A percentile compares a stretch with the other conserved stretches of the same genome.
phyloP scores from a whole-genome alignment of 2,797 vertebrate species.

The Myotis myotis region DNA sequence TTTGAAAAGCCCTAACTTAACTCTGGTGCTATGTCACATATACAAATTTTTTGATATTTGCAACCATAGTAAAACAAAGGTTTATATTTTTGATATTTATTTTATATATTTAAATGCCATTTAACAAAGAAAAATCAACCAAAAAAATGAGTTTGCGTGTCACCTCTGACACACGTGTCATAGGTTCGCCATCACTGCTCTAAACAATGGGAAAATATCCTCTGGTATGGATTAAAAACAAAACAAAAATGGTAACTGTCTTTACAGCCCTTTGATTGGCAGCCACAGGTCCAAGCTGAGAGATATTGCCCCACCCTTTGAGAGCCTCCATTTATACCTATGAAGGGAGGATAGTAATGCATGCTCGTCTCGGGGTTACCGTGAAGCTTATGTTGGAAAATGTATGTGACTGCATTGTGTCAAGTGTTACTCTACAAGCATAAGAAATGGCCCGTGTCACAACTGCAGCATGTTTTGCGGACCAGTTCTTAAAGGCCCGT shows the following conservation, averaged over 20 bases:
- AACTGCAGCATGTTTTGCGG: not conserved
- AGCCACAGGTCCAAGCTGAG: not conserved
- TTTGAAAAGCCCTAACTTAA: no score
- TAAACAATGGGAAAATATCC: no score
- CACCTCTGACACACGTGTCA: no score
- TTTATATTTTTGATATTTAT: no score
- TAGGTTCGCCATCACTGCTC: no score
- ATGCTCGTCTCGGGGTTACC: not conserved
- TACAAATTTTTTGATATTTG: no score
- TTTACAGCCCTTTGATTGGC: not conserved
- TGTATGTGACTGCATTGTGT: not conserved
- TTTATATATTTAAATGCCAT: no score
- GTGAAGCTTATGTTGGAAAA: not conserved
- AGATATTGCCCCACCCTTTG: not conserved
- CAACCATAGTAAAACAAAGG: no score
- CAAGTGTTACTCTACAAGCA: not conserved
- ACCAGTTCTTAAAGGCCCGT: not conserved
- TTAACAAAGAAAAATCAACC: no score
- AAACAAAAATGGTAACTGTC: not conserved
- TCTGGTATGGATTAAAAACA: no score
- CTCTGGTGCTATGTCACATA: no score
- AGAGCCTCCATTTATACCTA: not conserved
- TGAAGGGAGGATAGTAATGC: not conserved
- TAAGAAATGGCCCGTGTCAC: not conserved
- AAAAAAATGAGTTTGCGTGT: no score